Percentiles rank a stretch among this genome's conserved stretches.
phyloP scores from a whole-genome alignment of 2,797 vertebrate genomes.

The Chloroceryle amazona region DNA sequence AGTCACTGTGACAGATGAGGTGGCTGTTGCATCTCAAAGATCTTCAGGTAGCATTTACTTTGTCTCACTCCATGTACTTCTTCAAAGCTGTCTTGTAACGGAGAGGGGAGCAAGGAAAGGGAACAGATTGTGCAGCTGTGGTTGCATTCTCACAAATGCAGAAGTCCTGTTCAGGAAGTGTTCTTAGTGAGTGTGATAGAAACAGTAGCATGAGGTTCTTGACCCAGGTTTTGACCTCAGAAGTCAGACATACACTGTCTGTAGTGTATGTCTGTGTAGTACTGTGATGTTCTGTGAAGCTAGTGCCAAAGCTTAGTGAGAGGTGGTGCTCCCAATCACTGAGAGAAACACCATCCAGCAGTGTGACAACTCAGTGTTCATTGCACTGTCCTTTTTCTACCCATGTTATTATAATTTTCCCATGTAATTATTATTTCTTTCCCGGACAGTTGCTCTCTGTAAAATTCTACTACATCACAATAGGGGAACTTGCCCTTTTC shows the following conservation, averaged over 20 bases:
- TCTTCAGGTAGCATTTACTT: neutral
- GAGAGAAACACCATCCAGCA: neutral
- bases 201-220: neutral
- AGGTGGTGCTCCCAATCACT: neutral
- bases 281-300: neutral
- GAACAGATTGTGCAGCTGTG: neutral
- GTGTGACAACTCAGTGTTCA: neutral
- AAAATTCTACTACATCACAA: neutral
- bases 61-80: neutral
- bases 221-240: neutral
- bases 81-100: neutral
- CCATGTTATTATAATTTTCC: neutral
- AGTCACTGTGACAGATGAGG: constrained; percentile 19
- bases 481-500: neutral
- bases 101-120: neutral
- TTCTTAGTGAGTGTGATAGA: too few species aligned
- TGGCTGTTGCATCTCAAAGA: neutral
- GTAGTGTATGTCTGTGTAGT: too few species aligned
- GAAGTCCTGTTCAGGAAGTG: neutral
- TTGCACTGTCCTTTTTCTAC: neutral
- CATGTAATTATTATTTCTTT: neutral
- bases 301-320: neutral
- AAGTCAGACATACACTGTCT: neutral
- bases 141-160: neutral
- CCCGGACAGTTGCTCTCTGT: neutral